Evolutionary conservation across 2,888 invertebrate species (phyloP).

Genomic region (Ochropacha duplaris): DNA sequence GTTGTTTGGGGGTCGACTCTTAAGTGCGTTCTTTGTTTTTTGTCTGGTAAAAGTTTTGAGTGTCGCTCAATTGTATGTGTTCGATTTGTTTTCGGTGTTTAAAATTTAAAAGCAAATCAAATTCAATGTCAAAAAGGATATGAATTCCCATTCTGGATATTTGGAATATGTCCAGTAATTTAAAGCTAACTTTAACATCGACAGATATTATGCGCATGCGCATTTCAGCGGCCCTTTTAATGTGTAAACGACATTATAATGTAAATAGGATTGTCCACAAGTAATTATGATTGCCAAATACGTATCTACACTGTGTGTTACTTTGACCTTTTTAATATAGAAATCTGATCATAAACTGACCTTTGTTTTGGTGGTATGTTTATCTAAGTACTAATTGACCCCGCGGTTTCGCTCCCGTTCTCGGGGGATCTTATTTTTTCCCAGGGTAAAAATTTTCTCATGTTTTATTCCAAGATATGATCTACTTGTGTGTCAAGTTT

Average conservation of each 20-base stretch:
- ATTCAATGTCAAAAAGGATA: neutral
- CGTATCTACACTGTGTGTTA: neutral
- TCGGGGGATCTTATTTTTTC: too few relatives aligned
- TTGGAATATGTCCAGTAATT: too few relatives aligned
- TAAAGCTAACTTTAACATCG: neutral
- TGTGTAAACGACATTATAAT: neutral
- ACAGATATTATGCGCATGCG: neutral
- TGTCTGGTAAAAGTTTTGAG: slow-evolving; percentile 38
- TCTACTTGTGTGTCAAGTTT: too few relatives aligned
- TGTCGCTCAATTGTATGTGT: slow-evolving; percentile 18
- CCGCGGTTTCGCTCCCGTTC: too few relatives aligned
- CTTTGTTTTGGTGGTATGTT: too few relatives aligned
- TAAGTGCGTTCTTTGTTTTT: slow-evolving; percentile 35
- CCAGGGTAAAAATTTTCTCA: too few relatives aligned
- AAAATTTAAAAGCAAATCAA: neutral
- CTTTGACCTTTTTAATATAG: neutral
- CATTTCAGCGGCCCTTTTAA: neutral
- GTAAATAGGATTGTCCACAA: neutral
- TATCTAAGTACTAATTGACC: too few relatives aligned
- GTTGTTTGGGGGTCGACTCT: slow-evolving; percentile 45
- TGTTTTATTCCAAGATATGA: too few relatives aligned
- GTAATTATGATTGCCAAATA: neutral
- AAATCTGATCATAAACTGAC: neutral
- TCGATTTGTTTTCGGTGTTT: neutral
- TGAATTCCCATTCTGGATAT: too few relatives aligned